Conservation (phyloP, 2,888 invertebrate genomes). For the Prosopocoilus inquinatus region DNA sequence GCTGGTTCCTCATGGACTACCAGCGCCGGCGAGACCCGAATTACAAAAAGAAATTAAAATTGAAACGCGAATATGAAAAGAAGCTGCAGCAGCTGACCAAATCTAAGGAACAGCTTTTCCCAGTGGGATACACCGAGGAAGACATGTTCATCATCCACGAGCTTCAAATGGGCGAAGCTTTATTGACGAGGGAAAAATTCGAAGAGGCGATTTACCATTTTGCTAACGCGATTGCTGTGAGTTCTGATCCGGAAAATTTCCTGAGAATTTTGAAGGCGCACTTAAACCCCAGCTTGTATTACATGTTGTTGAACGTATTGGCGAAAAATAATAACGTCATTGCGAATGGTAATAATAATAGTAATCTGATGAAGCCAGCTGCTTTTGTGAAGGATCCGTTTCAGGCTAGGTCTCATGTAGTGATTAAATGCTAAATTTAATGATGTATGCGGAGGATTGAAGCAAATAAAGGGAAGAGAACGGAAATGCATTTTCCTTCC, state of each 20-base stretch:
- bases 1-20: constrained; percentile 22
- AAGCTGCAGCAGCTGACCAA: constrained; percentile 13
- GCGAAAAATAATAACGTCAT: constrained; percentile 18
- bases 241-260: constrained; percentile 32
- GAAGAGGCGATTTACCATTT: constrained; percentile 33
- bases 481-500: neutral
- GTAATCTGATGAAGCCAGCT: neutral
- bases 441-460: too few species aligned
- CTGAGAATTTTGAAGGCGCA: constrained; percentile 27
- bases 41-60: constrained; percentile 18
- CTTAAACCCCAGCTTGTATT: constrained; percentile 27
- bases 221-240: constrained; percentile 32
- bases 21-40: constrained; percentile 22
- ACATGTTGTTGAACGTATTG: constrained; percentile 26
- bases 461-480: too few species aligned
- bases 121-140: constrained; percentile 14
- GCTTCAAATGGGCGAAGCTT: constrained; percentile 30
- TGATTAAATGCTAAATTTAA: too few species aligned
- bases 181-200: constrained; percentile 27
- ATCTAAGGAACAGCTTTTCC: constrained; percentile 2
- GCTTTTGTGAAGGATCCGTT: too few species aligned
- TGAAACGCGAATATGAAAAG: constrained; percentile 17
- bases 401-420: too few species aligned
- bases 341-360: constrained; percentile 2
- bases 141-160: constrained; percentile 30